These are phyloP conservation scores for Apamea monoglypha DNA, from an alignment of 2,888 invertebrate genomes.

Conservation along the genomic window DNA sequence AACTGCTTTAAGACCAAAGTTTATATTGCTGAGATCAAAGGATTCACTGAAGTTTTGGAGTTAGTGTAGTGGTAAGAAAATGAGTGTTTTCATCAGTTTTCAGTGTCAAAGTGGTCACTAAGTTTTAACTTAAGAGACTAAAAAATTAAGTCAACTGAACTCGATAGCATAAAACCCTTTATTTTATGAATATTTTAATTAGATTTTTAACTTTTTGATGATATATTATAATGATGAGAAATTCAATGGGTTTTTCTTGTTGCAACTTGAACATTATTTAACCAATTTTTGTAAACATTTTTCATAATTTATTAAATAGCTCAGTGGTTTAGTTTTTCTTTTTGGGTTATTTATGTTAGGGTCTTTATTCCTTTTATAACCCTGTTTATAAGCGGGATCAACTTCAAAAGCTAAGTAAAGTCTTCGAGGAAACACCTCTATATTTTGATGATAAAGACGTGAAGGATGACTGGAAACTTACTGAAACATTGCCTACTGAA, in stretches of 20 bases:
- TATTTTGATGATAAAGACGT: not conserved
- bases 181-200: not conserved
- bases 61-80: slow-evolving; percentile 7
- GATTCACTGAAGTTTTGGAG: slow-evolving; percentile 10
- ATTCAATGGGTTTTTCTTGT: slow-evolving; percentile 6
- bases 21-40: slow-evolving; percentile 26
- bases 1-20: slow-evolving; percentile 33
- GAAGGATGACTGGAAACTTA: not conserved
- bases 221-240: not conserved
- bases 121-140: not conserved
- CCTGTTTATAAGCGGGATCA: not conserved
- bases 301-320: not conserved
- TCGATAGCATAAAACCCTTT: not conserved
- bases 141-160: not conserved
- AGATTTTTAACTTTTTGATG: not conserved
- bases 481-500: no score
- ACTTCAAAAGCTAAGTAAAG: not conserved
- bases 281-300: not conserved
- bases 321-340: not conserved
- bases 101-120: not conserved
- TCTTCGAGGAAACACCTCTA: not conserved
- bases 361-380: not conserved
- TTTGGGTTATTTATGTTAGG: not conserved
- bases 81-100: not conserved
- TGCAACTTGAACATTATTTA: not conserved